Evolutionary conservation across 2,888 invertebrate genomes (phyloP).

Genomic region (Tinea semifulvella): DNA sequence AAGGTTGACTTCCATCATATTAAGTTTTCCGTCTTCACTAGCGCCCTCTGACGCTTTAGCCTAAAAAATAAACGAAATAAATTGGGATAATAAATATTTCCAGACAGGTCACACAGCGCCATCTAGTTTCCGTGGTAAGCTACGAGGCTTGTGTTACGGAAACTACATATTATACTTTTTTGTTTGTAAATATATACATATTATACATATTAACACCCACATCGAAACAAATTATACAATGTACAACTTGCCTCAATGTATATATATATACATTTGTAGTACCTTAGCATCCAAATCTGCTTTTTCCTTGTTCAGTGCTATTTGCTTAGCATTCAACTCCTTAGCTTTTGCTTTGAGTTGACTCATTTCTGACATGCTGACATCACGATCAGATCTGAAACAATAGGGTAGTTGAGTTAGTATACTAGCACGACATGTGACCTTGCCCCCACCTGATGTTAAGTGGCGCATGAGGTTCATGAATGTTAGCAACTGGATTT

Average conservation of each 20-base stretch:
- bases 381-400: conserved; percentile 79
- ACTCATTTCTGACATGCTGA: conserved; percentile 87
- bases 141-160: no score
- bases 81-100: not conserved
- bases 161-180: no score
- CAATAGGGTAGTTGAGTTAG: no score
- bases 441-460: no score
- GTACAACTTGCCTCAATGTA: not conserved
- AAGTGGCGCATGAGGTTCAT: no score
- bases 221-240: no score
- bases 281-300: conserved; percentile 80
- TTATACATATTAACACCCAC: no score
- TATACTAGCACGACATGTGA: no score
- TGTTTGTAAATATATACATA: no score
- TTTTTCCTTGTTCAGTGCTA: conserved; percentile 85
- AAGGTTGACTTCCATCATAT: conserved; percentile 71
- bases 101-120: no score
- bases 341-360: conserved; percentile 83
- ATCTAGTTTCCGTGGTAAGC: no score
- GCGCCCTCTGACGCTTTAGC: conserved; percentile 78
- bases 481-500: no score
- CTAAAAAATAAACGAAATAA: conserved; percentile 32
- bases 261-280: conserved; percentile 11
- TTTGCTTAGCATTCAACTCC: conserved; percentile 83
- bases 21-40: conserved; percentile 73